Conservation (phyloP, 2,113 vertebrate species). For the Pseudorhombus dupliciocellatus region DNA sequence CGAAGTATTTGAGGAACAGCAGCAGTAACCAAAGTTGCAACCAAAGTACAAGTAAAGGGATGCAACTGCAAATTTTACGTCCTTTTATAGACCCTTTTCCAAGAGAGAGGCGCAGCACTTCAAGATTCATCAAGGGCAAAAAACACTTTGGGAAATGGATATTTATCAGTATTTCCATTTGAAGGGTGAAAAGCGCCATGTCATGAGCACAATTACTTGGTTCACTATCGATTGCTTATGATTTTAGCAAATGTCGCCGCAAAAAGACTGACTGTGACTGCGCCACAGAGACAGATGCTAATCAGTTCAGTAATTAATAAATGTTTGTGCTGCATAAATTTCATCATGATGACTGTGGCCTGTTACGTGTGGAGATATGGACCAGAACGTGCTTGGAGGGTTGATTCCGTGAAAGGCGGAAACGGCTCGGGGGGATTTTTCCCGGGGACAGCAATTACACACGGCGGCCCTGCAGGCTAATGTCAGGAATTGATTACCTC, state of each 20-base stretch:
- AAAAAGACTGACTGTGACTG: slow-evolving; percentile 33
- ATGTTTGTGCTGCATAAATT: slow-evolving; percentile 51
- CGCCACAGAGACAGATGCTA: slow-evolving; percentile 37
- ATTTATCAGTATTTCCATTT: not conserved
- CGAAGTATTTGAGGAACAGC: not conserved
- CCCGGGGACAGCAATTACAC: slow-evolving; percentile 27
- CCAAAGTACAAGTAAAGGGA: no score
- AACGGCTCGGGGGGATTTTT: slow-evolving; percentile 5
- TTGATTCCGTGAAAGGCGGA: slow-evolving; percentile 29
- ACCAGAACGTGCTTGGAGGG: slow-evolving; percentile 9
- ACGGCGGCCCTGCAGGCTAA: slow-evolving; percentile 14
- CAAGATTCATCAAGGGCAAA: not conserved
- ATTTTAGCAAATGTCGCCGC: not conserved
- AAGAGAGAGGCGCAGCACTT: not conserved
- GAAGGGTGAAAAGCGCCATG: not conserved
- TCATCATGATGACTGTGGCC: slow-evolving; percentile 31
- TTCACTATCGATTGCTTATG: not conserved
- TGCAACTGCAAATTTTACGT: not conserved
- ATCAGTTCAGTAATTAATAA: slow-evolving; percentile 52
- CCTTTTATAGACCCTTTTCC: not conserved
- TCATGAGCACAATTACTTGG: not conserved
- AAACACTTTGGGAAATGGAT: not conserved
- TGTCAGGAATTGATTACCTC: slow-evolving; percentile 31
- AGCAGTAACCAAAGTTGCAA: not conserved
- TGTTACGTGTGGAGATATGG: slow-evolving; percentile 7